Percentiles rank a stretch among this genome's conserved stretches.
Conservation (phyloP, 2,888 invertebrate genomes). For the Tachina lurida region DNA sequence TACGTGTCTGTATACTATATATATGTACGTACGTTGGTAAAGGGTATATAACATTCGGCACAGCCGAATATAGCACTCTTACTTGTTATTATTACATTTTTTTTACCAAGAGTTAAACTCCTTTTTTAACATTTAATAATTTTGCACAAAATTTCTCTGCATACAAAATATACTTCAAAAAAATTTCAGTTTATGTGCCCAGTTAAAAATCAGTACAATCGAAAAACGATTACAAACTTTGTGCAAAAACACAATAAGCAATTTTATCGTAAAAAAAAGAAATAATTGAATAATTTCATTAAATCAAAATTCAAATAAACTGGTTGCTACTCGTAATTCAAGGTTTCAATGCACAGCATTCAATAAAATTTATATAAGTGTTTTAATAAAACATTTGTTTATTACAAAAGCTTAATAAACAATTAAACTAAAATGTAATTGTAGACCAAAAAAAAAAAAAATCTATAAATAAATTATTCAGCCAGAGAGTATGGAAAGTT, state of each 20-base stretch:
- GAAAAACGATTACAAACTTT: background rate
- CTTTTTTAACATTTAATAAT: constrained; percentile 11
- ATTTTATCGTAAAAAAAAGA: background rate
- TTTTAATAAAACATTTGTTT: constrained; percentile 43
- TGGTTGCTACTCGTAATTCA: constrained; percentile 45
- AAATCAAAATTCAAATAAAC: constrained; percentile 45
- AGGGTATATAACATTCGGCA: no score
- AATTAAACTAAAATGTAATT: constrained; percentile 59
- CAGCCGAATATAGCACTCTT: no score
- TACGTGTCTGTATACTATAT: no score
- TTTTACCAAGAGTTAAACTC: background rate
- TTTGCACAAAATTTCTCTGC: constrained; percentile 20
- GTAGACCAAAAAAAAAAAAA: constrained; percentile 33
- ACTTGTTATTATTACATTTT: no score
- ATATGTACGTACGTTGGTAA: no score
- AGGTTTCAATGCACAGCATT: constrained; percentile 29
- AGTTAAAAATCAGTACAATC: constrained; percentile 30
- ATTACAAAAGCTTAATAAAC: constrained; percentile 55
- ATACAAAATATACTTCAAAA: background rate
- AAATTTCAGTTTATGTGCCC: constrained; percentile 8
- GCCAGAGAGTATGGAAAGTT: background rate
- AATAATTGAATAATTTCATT: constrained; percentile 20
- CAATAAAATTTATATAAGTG: constrained; percentile 5
- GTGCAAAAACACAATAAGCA: constrained; percentile 14
- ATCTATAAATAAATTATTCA: constrained; percentile 7